Conservation (phyloP, 2,113 vertebrate species). For the Urocolius indicus region DNA sequence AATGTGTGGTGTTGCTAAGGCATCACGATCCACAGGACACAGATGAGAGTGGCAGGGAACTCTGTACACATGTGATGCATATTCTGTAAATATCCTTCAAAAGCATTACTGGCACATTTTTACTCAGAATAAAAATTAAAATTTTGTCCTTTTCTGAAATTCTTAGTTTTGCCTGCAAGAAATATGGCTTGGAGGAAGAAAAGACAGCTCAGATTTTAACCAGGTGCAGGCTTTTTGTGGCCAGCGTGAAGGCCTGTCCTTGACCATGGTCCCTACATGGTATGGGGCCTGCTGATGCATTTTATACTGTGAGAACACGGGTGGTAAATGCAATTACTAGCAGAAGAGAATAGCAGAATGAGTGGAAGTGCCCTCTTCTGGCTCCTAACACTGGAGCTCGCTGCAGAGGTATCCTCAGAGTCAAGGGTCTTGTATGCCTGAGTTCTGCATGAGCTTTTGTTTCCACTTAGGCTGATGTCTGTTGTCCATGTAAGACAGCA, state of each 20-base stretch:
- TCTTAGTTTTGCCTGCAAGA: neutral
- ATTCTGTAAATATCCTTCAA: neutral
- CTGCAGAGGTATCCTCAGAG: neutral
- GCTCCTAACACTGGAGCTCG: neutral
- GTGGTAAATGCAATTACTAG: neutral
- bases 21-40: neutral
- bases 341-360: neutral
- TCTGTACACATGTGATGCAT: no score
- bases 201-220: neutral
- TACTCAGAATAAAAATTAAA: neutral
- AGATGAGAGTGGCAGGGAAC: neutral
- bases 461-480: neutral
- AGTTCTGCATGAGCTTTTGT: neutral
- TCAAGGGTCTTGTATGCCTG: neutral
- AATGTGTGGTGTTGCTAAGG: neutral
- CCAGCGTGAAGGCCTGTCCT: neutral
- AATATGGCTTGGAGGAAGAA: neutral
- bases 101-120: neutral
- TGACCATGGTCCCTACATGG: neutral
- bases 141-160: neutral
- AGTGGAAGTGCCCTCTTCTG: neutral
- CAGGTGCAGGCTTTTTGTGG: no score
- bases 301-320: neutral
- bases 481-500: accelerated
- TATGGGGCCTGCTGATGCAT: neutral